Conservation (phyloP, 1,140 invertebrate genomes). For the Stegodyphus dumicola region DNA sequence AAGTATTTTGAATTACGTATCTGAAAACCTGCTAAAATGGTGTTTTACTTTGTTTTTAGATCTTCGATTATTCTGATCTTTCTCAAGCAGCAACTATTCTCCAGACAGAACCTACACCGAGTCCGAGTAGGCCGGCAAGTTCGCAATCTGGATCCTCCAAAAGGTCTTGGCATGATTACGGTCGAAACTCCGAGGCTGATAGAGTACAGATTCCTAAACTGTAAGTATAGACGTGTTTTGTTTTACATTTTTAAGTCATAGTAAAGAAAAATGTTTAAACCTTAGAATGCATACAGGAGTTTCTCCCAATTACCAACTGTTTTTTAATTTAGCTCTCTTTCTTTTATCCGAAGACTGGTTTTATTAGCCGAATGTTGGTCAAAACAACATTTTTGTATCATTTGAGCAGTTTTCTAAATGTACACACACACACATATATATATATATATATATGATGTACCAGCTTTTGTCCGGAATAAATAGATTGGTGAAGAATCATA, state of each 20-base stretch:
- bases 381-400: no score
- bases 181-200: constrained; percentile 89
- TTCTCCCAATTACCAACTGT: no score
- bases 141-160: constrained; percentile 36
- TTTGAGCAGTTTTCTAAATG: no score
- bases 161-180: constrained; percentile 75
- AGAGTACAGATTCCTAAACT: constrained; percentile 98
- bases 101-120: constrained; percentile 7
- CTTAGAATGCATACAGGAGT: no score
- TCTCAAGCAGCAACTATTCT: constrained; percentile 62
- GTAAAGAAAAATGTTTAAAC: no score
- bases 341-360: no score
- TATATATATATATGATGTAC: no score
- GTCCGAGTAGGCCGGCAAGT: constrained; percentile 36
- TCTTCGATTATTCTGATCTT: constrained; percentile 66
- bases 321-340: no score
- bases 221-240: constrained; percentile 75
- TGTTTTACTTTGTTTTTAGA: constrained; percentile 43
- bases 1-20: not conserved
- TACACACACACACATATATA: no score
- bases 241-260: not conserved
- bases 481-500: no score
- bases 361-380: no score
- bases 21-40: not conserved
- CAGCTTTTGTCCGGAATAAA: no score